Percentiles rank a stretch among this genome's conserved stretches.
Evolutionary conservation across 2,888 invertebrate species (phyloP).

Genomic region (Bimastos eiseni): DNA sequence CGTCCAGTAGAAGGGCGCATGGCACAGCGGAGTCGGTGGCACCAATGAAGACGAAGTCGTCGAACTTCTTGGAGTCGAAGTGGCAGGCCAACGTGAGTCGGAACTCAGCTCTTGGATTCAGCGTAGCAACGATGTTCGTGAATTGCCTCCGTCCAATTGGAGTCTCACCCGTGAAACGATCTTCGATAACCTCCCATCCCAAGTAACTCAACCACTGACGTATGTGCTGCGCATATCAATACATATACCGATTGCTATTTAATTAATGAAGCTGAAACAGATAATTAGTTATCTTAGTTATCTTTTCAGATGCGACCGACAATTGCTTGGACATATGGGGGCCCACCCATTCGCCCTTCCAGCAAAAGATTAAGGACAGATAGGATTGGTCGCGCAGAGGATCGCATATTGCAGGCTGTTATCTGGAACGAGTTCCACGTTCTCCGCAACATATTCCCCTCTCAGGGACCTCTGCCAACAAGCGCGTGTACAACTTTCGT

Average conservation of each 20-base stretch:
- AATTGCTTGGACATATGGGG: no score
- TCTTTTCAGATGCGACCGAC: no score
- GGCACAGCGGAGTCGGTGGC: conserved; percentile 96
- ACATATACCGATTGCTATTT: not conserved
- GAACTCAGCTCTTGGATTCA: conserved; percentile 25
- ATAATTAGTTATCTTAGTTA: no score
- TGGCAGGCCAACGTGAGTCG: conserved; percentile 67
- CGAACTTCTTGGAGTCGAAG: conserved; percentile 73
- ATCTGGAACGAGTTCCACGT: no score
- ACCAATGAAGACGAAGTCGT: conserved; percentile 69
- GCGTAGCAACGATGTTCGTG: conserved; percentile 80
- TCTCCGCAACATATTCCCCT: no score
- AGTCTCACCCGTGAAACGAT: conserved; percentile 74
- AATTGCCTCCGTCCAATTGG: conserved; percentile 80
- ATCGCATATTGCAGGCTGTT: no score
- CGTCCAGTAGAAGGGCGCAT: conserved; percentile 68
- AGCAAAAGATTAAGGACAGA: no score
- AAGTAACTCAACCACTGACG: conserved; percentile 69
- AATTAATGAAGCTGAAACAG: not conserved
- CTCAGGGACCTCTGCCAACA: no score
- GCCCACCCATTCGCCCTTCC: no score
- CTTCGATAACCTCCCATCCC: conserved; percentile 78
- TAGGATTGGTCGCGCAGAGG: no score
- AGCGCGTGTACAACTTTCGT: no score
- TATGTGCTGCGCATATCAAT: conserved; percentile 67